A percentile compares a stretch with the other conserved stretches of the same genome.
Evolutionary conservation across 2,113 vertebrate genomes (phyloP).

Genomic region (Lonchura striata): DNA sequence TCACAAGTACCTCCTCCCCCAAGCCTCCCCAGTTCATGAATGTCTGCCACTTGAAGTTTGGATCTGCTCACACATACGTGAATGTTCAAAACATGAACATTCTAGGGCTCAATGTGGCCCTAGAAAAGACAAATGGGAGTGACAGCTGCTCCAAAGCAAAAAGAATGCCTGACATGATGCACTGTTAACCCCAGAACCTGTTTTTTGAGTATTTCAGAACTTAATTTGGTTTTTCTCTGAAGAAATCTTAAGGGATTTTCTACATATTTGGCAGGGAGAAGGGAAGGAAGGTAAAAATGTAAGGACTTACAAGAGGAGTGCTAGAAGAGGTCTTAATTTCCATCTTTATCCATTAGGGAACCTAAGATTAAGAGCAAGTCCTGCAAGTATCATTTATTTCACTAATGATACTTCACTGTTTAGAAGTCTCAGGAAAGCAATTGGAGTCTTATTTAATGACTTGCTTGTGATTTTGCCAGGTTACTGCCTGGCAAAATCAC

Average conservation of each 20-base stretch:
- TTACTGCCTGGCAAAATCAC: background rate
- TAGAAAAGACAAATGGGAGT: background rate
- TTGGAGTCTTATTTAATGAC: background rate
- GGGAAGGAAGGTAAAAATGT: background rate
- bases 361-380: background rate
- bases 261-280: background rate
- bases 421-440: background rate
- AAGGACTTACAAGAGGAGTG: background rate
- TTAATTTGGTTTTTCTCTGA: background rate
- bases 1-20: background rate
- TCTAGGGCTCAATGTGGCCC: background rate
- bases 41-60: background rate
- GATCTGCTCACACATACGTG: background rate
- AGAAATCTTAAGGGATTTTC: background rate
- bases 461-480: too few species aligned
- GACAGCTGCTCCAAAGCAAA: background rate
- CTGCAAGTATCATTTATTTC: background rate
- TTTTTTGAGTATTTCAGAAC: background rate
- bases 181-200: background rate
- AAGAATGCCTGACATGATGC: background rate
- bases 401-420: background rate
- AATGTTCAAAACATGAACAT: background rate
- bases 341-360: background rate
- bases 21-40: background rate
- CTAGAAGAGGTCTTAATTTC: background rate